These are phyloP conservation scores for Cylloceria caligata DNA, from an alignment of 2,888 invertebrate species.

Conservation along the genomic window DNA sequence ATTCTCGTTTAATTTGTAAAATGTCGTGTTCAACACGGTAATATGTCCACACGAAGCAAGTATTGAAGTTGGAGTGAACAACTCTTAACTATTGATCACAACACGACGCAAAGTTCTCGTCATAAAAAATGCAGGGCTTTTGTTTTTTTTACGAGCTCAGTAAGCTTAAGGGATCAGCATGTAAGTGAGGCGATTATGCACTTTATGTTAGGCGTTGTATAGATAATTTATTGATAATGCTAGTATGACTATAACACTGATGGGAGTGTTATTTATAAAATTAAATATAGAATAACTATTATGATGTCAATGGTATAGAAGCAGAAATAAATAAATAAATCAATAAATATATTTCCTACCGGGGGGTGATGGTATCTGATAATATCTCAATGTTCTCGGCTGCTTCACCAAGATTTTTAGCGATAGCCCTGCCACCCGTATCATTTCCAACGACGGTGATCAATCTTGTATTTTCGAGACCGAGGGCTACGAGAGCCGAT, in stretches of 20 bases:
- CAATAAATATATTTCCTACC: slow-evolving; percentile 73
- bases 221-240: background rate
- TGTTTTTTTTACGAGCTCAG: slow-evolving; percentile 27
- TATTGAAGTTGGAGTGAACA: background rate
- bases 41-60: background rate
- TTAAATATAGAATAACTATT: background rate
- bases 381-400: slow-evolving; percentile 73
- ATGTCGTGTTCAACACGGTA: no score
- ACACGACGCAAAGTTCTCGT: background rate
- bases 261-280: background rate
- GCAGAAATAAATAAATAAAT: background rate
- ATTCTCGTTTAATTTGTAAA: no score
- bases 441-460: slow-evolving; percentile 81
- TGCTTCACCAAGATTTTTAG: slow-evolving; percentile 75
- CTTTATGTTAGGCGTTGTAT: background rate
- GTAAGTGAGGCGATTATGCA: background rate
- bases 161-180: background rate
- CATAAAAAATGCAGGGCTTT: slow-evolving; percentile 20
- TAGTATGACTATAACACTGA: background rate
- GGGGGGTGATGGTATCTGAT: slow-evolving; percentile 76
- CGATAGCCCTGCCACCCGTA: slow-evolving; percentile 76
- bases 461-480: slow-evolving; percentile 84
- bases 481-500: slow-evolving; percentile 92
- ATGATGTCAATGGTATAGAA: background rate
- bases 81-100: slow-evolving; percentile 21